A percentile compares a stretch with the other conserved stretches of the same genome.
Conservation (phyloP, 2,797 vertebrate species). For the Pseudochirops cupreus region DNA sequence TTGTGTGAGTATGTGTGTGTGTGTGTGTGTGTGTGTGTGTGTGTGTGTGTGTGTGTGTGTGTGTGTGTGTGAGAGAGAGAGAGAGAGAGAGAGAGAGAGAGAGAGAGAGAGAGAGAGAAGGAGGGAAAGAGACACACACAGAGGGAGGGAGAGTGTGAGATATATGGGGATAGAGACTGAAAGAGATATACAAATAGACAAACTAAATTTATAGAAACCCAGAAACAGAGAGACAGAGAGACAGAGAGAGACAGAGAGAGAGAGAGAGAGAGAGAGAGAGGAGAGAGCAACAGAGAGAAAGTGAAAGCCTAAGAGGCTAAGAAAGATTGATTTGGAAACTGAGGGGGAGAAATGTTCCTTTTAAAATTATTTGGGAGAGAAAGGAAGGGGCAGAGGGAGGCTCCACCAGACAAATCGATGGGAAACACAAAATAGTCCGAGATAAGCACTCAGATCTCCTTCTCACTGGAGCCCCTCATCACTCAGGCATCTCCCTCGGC, state of each 20-base stretch:
- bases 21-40: background rate
- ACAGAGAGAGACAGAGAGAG: too few species aligned
- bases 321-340: background rate
- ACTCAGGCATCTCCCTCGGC: background rate
- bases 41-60: too few species aligned
- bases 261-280: background rate
- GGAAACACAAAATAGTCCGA: background rate
- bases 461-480: background rate
- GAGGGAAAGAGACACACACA: too few species aligned
- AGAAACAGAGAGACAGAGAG: background rate
- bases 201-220: constrained; percentile 30
- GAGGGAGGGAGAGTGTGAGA: too few species aligned
- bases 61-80: too few species aligned
- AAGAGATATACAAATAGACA: background rate
- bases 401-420: background rate
- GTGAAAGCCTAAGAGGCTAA: background rate
- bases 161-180: background rate
- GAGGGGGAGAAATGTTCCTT: background rate
- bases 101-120: too few species aligned
- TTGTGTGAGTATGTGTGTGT: background rate
- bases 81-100: too few species aligned
- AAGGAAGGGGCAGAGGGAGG: background rate
- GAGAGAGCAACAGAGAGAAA: background rate
- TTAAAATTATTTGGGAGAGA: constrained; percentile 32
- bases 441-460: background rate